Evolutionary conservation across 2,888 invertebrate genomes (phyloP).

Genomic region (Ephialtes manifestator): DNA sequence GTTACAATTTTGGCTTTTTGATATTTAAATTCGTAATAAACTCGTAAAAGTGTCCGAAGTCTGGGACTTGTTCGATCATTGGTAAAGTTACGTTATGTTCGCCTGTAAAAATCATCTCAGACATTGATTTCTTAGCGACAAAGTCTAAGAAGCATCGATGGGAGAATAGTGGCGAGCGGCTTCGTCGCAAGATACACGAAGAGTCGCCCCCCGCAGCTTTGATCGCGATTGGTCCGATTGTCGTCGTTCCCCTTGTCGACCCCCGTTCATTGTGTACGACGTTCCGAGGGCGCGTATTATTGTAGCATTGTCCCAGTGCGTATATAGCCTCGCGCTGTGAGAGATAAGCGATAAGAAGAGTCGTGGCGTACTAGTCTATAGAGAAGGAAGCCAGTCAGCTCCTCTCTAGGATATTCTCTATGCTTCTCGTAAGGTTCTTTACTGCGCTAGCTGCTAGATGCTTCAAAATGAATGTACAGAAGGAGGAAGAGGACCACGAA

Average conservation of each 20-base stretch:
- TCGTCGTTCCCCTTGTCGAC: constrained; percentile 47
- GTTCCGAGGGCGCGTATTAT: constrained; percentile 60
- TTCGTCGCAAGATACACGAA: constrained; percentile 10
- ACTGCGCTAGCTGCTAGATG: neutral
- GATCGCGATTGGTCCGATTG: constrained; percentile 64
- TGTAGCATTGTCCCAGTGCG: constrained; percentile 44
- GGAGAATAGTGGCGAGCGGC: neutral
- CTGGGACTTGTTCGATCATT: no score
- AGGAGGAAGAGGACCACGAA: constrained; percentile 43
- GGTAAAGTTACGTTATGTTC: no score
- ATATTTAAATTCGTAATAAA: no score
- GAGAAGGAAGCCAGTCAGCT: constrained; percentile 32
- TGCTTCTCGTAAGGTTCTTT: constrained; percentile 9
- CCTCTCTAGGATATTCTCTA: constrained; percentile 37
- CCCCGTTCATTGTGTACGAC: constrained; percentile 60
- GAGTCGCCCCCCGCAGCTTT: constrained; percentile 25
- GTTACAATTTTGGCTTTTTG: no score
- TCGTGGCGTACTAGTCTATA: constrained; percentile 6
- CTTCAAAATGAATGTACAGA: neutral
- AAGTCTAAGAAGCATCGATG: neutral
- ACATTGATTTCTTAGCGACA: neutral
- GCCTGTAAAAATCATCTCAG: neutral
- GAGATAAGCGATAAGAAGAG: constrained; percentile 65
- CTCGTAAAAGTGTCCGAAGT: no score
- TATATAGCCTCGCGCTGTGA: constrained; percentile 31